These are phyloP conservation scores for Brachionus asplanchnoidis DNA, from an alignment of 1,140 invertebrate genomes.

Conservation along the genomic window DNA sequence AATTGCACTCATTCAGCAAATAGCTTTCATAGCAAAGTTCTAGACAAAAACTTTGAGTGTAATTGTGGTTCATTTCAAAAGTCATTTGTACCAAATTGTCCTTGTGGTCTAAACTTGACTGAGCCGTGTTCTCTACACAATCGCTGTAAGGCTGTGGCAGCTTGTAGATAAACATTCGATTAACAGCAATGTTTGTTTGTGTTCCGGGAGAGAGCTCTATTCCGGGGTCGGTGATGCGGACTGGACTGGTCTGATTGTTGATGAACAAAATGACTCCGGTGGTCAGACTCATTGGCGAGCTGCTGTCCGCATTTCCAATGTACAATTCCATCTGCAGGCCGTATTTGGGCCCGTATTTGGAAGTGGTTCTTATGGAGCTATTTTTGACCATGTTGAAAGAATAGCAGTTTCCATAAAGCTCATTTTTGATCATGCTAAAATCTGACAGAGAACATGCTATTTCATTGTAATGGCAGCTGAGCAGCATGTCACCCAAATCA, in stretches of 20 bases:
- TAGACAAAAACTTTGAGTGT: constrained; percentile 14
- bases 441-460: neutral
- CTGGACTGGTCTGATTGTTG: neutral
- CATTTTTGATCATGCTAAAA: neutral
- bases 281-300: constrained; percentile 7
- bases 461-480: constrained; percentile 4
- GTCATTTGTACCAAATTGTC: neutral
- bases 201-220: constrained; percentile 30
- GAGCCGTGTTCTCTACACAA: neutral
- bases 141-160: neutral
- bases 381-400: constrained; percentile 5
- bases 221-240: neutral
- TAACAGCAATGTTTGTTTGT: constrained; percentile 32
- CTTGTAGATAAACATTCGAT: constrained; percentile 26
- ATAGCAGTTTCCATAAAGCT: constrained; percentile 29
- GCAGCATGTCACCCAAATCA: neutral
- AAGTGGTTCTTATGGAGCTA: neutral
- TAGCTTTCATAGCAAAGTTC: constrained; percentile 7
- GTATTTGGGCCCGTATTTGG: constrained; percentile 6
- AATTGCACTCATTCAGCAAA: constrained; percentile 2
- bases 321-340: constrained; percentile 30
- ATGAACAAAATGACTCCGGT: constrained; percentile 13
- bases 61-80: neutral
- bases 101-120: neutral
- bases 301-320: constrained; percentile 4